Evolutionary conservation across 2,888 invertebrate species (phyloP).

Genomic region (Synergus umbraculus): DNA sequence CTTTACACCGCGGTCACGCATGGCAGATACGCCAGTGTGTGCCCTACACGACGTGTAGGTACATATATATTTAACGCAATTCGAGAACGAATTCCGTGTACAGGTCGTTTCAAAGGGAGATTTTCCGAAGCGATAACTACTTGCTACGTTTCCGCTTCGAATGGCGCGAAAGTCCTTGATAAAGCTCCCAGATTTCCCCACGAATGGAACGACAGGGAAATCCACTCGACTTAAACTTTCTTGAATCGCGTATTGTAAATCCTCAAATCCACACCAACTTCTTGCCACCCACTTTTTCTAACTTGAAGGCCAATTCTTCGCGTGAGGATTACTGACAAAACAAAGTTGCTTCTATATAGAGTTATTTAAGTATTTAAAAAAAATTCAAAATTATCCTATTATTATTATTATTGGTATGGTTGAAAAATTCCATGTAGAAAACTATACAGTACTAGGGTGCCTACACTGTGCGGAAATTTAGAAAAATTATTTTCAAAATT

Average conservation of each 20-base stretch:
- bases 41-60: background rate
- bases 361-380: background rate
- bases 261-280: background rate
- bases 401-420: too few relatives aligned
- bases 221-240: constrained; percentile 58
- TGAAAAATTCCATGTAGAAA: too few relatives aligned
- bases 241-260: constrained; percentile 46
- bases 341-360: background rate
- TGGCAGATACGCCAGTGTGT: constrained; percentile 52
- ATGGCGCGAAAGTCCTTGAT: constrained; percentile 46
- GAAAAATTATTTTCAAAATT: too few relatives aligned
- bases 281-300: background rate
- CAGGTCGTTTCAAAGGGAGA: constrained; percentile 48
- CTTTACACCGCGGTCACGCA: constrained; percentile 70
- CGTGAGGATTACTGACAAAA: background rate
- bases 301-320: background rate
- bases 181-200: constrained; percentile 50
- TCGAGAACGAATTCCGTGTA: constrained; percentile 48
- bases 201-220: constrained; percentile 55
- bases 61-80: constrained; percentile 1
- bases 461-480: too few relatives aligned
- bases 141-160: constrained; percentile 42
- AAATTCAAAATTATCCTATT: too few relatives aligned
- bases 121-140: constrained; percentile 60
- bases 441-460: too few relatives aligned